These are phyloP conservation scores for Fulica atra DNA, from an alignment of 2,113 vertebrate genomes.

Conservation along the genomic window DNA sequence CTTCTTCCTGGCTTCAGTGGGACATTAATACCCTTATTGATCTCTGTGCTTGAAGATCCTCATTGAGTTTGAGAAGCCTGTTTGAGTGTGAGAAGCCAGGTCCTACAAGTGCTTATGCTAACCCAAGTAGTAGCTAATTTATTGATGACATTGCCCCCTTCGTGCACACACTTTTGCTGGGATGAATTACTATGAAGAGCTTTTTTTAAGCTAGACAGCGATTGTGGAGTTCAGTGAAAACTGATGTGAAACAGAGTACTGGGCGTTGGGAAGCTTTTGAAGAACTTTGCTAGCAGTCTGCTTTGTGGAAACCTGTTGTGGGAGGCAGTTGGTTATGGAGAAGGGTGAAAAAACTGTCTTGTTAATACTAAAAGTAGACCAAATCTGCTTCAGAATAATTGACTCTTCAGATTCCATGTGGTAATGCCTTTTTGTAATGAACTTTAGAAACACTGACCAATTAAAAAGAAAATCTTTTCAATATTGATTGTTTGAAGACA, in stretches of 20 bases:
- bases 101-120: background rate
- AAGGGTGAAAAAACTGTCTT: background rate
- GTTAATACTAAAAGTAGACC: background rate
- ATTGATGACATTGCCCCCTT: background rate
- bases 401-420: rapidly evolving
- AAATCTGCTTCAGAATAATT: background rate
- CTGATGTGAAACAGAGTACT: background rate
- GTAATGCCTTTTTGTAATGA: background rate
- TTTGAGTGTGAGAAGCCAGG: background rate
- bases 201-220: background rate
- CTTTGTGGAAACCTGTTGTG: background rate
- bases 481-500: background rate
- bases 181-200: background rate
- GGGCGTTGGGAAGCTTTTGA: background rate
- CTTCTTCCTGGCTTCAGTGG: background rate
- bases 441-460: background rate
- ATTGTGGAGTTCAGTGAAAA: background rate
- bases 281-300: background rate
- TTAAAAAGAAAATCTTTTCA: background rate
- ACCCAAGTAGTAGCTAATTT: background rate
- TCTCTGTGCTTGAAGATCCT: background rate
- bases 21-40: background rate
- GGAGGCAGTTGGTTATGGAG: background rate
- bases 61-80: background rate
- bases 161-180: background rate